These are phyloP conservation scores for Galaxias olidus DNA, from an alignment of 2,797 vertebrate species.

Conservation along the genomic window DNA sequence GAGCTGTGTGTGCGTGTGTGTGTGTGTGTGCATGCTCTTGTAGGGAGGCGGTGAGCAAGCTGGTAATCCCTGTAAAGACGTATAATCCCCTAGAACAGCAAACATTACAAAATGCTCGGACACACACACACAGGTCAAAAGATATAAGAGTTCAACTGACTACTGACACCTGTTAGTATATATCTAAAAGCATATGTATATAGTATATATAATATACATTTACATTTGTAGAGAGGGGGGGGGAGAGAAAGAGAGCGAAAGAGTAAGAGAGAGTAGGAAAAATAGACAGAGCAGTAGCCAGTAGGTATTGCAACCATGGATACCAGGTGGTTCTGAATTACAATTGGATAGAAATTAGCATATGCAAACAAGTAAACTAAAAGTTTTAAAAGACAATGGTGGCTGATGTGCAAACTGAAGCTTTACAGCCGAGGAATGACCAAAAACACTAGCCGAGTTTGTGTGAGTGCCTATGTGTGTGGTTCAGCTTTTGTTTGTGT, in stretches of 20 bases:
- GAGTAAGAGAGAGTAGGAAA: slow-evolving; percentile 16
- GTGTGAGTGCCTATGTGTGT: too few species aligned
- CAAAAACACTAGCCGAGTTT: slow-evolving; percentile 46
- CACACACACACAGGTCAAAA: slow-evolving; percentile 29
- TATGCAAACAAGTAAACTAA: slow-evolving; percentile 73
- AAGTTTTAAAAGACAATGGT: slow-evolving; percentile 71
- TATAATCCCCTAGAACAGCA: slow-evolving; percentile 75
- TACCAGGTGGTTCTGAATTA: slow-evolving; percentile 75
- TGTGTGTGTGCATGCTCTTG: slow-evolving; percentile 25
- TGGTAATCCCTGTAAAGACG: slow-evolving; percentile 75
- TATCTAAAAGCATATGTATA: slow-evolving; percentile 22
- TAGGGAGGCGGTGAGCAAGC: slow-evolving; percentile 63
- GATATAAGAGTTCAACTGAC: slow-evolving; percentile 25
- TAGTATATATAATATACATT: slow-evolving; percentile 21
- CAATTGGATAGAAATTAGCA: slow-evolving; percentile 70
- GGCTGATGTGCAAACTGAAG: slow-evolving; percentile 62
- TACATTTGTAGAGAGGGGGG: slow-evolving; percentile 14
- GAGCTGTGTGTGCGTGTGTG: slow-evolving; percentile 12
- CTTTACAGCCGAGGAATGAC: slow-evolving; percentile 46
- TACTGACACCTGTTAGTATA: slow-evolving; percentile 24
- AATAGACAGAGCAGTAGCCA: slow-evolving; percentile 12
- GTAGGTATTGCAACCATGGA: slow-evolving; percentile 41
- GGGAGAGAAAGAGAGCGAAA: slow-evolving; percentile 11
- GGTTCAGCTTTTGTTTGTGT: slow-evolving; percentile 29
- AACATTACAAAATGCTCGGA: slow-evolving; percentile 69